Conservation (phyloP, 53 echinoderm and acorn worm species). For the Paelopatides confundens region DNA sequence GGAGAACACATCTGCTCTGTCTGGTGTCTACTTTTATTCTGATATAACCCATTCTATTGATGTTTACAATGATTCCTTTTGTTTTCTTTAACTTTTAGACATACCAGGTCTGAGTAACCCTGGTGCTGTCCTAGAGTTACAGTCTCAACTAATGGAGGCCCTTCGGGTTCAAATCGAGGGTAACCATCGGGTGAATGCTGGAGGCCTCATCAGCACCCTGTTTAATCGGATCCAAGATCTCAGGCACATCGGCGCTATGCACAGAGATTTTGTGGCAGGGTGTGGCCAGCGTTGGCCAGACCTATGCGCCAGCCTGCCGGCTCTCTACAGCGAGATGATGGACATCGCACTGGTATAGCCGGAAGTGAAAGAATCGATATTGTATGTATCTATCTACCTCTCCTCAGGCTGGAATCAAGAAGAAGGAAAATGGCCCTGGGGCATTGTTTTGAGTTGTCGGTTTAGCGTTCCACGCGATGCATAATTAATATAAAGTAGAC, state of each 20-base stretch:
- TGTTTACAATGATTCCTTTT: neutral
- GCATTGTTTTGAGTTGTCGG: neutral
- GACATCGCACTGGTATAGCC: slow-evolving; percentile 80
- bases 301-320: slow-evolving; percentile 85
- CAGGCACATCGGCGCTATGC: slow-evolving; percentile 88
- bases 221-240: slow-evolving; percentile 86
- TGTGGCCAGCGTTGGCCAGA: slow-evolving; percentile 97
- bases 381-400: slow-evolving; percentile 12
- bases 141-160: slow-evolving; percentile 90
- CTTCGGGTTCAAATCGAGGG: slow-evolving; percentile 94
- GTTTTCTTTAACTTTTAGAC: slow-evolving; percentile 57
- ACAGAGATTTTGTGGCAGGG: slow-evolving; percentile 91
- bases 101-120: slow-evolving; percentile 91
- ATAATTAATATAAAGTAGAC: too few species aligned
- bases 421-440: neutral
- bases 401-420: slow-evolving; percentile 6
- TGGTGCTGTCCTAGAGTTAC: slow-evolving; percentile 83
- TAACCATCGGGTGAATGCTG: slow-evolving; percentile 85
- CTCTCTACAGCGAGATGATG: slow-evolving; percentile 98
- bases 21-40: too few species aligned
- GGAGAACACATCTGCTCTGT: too few species aligned
- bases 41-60: too few species aligned
- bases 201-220: slow-evolving; percentile 86
- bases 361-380: neutral
- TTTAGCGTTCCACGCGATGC: too few species aligned